Evolutionary conservation across 2,113 vertebrate genomes (phyloP).

Genomic region (Campylorhamphus procurvoides): DNA sequence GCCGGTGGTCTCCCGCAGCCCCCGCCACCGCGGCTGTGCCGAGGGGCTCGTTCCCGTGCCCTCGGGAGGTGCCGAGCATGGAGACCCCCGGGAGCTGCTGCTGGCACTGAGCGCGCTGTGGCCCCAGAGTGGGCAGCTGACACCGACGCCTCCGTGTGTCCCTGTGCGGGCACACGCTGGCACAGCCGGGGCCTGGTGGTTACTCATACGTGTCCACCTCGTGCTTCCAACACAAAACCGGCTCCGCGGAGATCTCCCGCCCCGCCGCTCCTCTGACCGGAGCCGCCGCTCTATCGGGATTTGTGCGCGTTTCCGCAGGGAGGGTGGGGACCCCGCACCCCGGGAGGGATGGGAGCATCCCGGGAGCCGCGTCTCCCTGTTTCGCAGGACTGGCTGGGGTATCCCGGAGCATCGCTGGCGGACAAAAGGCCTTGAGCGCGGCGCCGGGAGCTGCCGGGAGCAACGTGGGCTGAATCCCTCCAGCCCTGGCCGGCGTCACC

Average conservation of each 20-base stretch:
- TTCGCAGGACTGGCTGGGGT: neutral
- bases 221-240: neutral
- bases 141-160: neutral
- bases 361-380: neutral
- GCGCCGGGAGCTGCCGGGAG: neutral
- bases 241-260: neutral
- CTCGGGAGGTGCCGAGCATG: neutral
- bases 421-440: neutral
- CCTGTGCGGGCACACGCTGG: neutral
- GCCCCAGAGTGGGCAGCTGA: neutral
- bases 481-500: neutral
- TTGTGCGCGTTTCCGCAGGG: neutral
- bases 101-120: neutral
- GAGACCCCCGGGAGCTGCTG: neutral
- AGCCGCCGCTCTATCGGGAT: neutral
- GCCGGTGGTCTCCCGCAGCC: fast-evolving
- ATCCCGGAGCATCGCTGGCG: neutral
- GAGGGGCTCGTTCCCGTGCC: fast-evolving
- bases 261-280: neutral
- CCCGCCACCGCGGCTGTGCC: fast-evolving
- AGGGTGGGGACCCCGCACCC: neutral
- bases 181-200: neutral
- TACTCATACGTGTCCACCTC: neutral
- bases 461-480: constrained; percentile 45
- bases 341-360: neutral